Evolutionary conservation across 2,797 vertebrate species (phyloP).

Genomic region (Apogon talboti): DNA sequence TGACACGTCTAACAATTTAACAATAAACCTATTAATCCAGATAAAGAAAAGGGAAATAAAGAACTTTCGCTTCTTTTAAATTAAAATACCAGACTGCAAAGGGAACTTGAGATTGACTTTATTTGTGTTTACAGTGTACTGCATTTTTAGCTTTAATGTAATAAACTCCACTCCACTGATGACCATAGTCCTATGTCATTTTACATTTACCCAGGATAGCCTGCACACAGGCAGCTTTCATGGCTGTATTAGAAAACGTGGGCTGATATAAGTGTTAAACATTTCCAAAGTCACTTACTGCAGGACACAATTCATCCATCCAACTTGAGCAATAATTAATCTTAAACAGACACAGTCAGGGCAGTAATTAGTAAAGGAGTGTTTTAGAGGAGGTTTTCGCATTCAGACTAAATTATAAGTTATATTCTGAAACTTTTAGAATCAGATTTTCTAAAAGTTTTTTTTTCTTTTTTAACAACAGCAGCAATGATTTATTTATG

Average conservation of each 20-base stretch:
- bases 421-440: conserved; percentile 26
- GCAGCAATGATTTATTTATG: conserved; percentile 33
- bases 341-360: conserved; percentile 13
- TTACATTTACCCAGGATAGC: conserved; percentile 8
- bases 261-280: neutral
- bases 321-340: conserved; percentile 12
- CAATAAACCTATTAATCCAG: conserved; percentile 7
- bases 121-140: neutral
- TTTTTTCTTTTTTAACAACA: conserved; percentile 21
- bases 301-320: conserved; percentile 1
- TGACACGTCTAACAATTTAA: neutral
- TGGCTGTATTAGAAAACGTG: conserved; percentile 10
- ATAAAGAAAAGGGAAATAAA: neutral
- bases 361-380: conserved; percentile 26
- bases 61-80: neutral
- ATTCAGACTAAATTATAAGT: conserved; percentile 33
- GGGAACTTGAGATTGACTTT: neutral
- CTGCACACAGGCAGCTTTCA: neutral
- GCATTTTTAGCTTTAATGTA: conserved; percentile 1
- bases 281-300: conserved; percentile 5
- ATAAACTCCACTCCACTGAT: conserved; percentile 5
- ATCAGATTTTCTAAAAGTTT: neutral
- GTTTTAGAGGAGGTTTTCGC: conserved; percentile 20
- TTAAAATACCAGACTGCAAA: neutral
- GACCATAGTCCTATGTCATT: conserved; percentile 3